These are phyloP conservation scores for Macrosteles quadrilineatus DNA, from an alignment of 1,140 invertebrate species.

Conservation along the genomic window DNA sequence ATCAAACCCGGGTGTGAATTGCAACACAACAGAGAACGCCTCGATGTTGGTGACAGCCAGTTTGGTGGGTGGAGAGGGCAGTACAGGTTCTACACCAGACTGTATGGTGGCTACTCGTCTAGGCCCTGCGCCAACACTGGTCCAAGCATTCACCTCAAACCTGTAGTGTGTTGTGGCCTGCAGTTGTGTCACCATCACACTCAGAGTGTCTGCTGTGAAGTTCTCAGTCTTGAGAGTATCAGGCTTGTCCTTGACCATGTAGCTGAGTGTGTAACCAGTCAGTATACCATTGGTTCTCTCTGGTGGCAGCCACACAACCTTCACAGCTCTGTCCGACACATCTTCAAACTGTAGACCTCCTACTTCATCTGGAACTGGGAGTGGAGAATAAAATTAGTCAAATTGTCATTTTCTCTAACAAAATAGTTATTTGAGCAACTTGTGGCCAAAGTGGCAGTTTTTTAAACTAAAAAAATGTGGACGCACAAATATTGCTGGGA, in stretches of 20 bases:
- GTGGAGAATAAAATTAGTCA: too few species aligned
- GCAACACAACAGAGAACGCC: conserved; percentile 91
- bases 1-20: conserved; percentile 97
- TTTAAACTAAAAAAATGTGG: too few species aligned
- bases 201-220: conserved; percentile 61
- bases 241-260: conserved; percentile 74
- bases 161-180: conserved; percentile 90
- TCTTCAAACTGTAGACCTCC: conserved; percentile 87
- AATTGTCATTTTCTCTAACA: too few species aligned
- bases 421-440: too few species aligned
- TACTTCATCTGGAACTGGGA: conserved; percentile 83
- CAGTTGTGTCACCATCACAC: conserved; percentile 63
- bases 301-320: conserved; percentile 87
- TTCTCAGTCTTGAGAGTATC: conserved; percentile 68
- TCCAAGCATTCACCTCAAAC: conserved; percentile 90
- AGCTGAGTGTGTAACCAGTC: conserved; percentile 72
- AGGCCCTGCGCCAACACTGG: conserved; percentile 77
- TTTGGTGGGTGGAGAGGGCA: conserved; percentile 85
- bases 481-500: too few species aligned
- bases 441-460: too few species aligned
- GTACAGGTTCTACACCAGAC: conserved; percentile 94
- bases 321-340: conserved; percentile 87
- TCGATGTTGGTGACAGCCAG: conserved; percentile 93
- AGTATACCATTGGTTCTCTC: conserved; percentile 85
- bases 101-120: conserved; percentile 84